Base-by-base conservation (phyloP, 2,888 invertebrate species). In the Cantharis rustica region DNA sequence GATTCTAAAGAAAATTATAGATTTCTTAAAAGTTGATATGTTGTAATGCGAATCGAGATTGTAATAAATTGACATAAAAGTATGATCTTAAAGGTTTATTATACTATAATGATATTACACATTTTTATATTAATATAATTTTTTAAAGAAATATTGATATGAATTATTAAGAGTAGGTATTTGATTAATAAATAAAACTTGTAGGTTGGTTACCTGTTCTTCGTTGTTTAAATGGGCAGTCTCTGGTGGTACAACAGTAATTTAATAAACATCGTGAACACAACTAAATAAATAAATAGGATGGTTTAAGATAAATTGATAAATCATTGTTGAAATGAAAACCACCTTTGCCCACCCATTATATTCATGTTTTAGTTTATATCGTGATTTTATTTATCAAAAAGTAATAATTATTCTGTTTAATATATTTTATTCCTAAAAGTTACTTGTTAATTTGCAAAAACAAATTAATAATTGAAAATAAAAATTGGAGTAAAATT, bases 341-440 rank as follows among this genome's bases (percentile, higher is more conserved):
- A 77, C 74, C 77, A 74, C 77, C 77, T 77, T 77, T 77, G 77
- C 77, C 77, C 77, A 77, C 77, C 77, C 77, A 77, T 77, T 74
- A 77, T 74, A 75, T 74, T 77, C 74, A 77, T 72, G 74, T 77
- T 74, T 77, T 77, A 77, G 77, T 77, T 47, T 47, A 72, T 69
- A 72, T 72, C 74, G 72, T 77, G 77, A 77, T 77, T 77, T 77
- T 77, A 77, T 77, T 72, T 77, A 74, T 71, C 74, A 74, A 77
- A 74, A 77, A 75, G 77, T 69, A 74, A 72, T 77, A 77, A 77
- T 77, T 77, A 77, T 72, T 68, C 72, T 77, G 77, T 73, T 73
- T 76, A 47, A n/a, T 47, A n/a, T 47, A 47, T 47, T 47, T 47
- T 47, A 47, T 47, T 47, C 47, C 9, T 47, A n/a, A n/a, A 47